phyloP scores from a whole-genome alignment of 2,113 vertebrate species.

The Eurypyga helias region DNA sequence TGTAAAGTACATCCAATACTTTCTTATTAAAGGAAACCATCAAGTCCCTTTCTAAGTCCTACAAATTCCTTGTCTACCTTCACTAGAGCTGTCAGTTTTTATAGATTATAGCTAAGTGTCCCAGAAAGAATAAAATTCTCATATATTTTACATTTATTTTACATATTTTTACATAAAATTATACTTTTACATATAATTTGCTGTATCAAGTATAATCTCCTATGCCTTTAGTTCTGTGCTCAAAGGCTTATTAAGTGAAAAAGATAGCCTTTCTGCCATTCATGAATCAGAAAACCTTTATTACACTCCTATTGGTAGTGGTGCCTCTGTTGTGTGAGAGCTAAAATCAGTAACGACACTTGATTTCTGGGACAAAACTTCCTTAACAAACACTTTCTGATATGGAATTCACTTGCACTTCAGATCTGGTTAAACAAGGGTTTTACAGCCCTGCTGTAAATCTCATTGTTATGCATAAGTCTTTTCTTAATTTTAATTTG shows the following conservation, averaged over 20 bases:
- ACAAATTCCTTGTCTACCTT: neutral
- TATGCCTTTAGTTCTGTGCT: neutral
- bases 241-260: neutral
- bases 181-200: neutral
- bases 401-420: neutral
- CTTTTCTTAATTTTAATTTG: neutral
- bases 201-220: neutral
- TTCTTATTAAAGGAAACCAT: neutral
- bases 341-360: neutral
- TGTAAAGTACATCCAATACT: neutral
- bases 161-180: constrained; percentile 31
- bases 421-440: neutral
- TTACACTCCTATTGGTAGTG: neutral
- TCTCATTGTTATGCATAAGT: neutral
- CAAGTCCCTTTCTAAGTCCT: neutral
- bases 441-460: neutral
- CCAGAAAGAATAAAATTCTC: neutral
- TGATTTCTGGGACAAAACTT: neutral
- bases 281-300: neutral
- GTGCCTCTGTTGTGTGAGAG: neutral
- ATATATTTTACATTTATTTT: constrained; percentile 16
- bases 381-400: neutral
- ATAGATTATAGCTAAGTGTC: neutral
- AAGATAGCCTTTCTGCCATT: neutral
- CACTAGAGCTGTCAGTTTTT: neutral